These are phyloP conservation scores for Melinaea menophilus DNA, from an alignment of 2,888 invertebrate genomes.

Conservation along the genomic window DNA sequence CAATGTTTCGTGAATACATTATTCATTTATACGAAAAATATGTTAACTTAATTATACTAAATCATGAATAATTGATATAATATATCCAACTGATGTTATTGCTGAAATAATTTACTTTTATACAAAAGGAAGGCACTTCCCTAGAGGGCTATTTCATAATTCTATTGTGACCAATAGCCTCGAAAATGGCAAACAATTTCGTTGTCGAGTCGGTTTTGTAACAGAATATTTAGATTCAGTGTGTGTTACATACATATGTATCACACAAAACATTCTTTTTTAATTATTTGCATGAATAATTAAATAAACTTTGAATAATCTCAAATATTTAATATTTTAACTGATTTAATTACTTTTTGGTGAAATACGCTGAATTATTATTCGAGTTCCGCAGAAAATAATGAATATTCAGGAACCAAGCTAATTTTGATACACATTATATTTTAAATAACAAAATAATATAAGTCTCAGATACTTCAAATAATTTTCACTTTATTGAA, in stretches of 20 bases:
- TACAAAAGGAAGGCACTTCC: conserved; percentile 1
- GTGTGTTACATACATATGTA: neutral
- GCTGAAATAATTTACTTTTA: neutral
- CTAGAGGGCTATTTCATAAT: conserved; percentile 6
- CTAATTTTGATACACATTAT: no score
- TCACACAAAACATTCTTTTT: neutral
- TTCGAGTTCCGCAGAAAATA: no score
- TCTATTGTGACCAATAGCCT: conserved; percentile 1
- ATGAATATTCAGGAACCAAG: no score
- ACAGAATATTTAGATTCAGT: neutral
- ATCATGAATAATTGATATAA: no score
- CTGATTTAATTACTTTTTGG: no score
- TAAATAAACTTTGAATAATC: no score
- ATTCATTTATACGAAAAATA: no score
- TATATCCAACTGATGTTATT: neutral
- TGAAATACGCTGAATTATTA: no score
- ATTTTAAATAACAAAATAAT: neutral
- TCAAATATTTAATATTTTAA: no score
- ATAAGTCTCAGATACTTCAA: neutral
- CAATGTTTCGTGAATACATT: no score
- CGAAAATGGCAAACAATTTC: conserved; percentile 3
- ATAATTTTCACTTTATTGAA: conserved; percentile 13
- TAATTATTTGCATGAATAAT: no score
- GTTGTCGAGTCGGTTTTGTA: conserved; percentile 1
- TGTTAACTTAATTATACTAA: no score